phyloP scores from a whole-genome alignment of 2,797 vertebrate genomes.

The Rallus crepitans region DNA sequence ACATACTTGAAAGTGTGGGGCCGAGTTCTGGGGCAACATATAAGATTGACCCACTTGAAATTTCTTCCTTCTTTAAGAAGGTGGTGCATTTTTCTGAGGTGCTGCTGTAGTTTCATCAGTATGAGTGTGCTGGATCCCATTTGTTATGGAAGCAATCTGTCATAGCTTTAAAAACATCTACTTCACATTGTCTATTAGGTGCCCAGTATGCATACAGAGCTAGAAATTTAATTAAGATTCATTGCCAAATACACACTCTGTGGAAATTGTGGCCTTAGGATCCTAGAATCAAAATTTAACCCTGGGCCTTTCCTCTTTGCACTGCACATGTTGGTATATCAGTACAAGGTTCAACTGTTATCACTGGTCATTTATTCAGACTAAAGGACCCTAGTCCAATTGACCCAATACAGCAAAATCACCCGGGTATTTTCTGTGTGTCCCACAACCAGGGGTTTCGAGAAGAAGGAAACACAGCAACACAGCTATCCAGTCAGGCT shows the following conservation, averaged over 20 bases:
- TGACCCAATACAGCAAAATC: neutral
- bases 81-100: neutral
- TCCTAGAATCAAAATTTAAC: neutral
- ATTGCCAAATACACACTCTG: neutral
- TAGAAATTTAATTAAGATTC: neutral
- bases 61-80: neutral
- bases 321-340: neutral
- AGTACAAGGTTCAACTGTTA: neutral
- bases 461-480: neutral
- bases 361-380: neutral
- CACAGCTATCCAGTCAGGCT: neutral
- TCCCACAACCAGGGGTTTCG: neutral
- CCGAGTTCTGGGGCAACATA: neutral
- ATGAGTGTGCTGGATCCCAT: neutral
- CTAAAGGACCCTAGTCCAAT: neutral
- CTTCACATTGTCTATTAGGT: neutral
- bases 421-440: neutral
- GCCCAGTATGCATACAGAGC: accelerated
- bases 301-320: neutral
- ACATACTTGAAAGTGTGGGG: neutral
- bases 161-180: neutral
- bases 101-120: neutral
- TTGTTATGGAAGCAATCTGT: neutral
- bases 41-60: neutral
- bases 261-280: neutral